phyloP scores from a whole-genome alignment of 2,113 vertebrate species.

The Larimichthys polyactis region DNA sequence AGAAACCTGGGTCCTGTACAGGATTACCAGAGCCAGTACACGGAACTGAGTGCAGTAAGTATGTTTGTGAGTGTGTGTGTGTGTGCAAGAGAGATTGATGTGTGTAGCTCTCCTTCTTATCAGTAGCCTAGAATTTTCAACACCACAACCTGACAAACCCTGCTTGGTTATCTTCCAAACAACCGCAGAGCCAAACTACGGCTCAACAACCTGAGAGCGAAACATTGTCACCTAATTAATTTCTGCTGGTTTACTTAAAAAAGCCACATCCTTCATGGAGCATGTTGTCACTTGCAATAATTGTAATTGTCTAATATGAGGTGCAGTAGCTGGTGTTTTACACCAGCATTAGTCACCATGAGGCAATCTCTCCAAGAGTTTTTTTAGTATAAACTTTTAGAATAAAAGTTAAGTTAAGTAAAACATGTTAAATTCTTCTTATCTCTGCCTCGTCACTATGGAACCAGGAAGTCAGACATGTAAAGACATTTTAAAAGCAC shows the following conservation, averaged over 20 bases:
- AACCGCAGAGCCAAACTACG: slow-evolving; percentile 10
- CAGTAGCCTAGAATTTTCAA: slow-evolving; percentile 44
- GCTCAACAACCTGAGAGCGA: slow-evolving; percentile 30
- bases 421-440: neutral
- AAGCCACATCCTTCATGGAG: neutral
- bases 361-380: neutral
- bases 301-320: neutral
- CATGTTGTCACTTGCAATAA: neutral
- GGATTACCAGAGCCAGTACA: slow-evolving; percentile 94
- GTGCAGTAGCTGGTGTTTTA: neutral
- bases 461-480: neutral
- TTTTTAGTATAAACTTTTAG: neutral
- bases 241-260: neutral
- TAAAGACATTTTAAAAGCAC: neutral
- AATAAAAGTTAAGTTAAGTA: neutral
- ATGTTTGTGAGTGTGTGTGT: slow-evolving; percentile 1
- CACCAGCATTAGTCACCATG: neutral
- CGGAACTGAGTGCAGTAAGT: slow-evolving; percentile 98
- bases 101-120: slow-evolving; percentile 53
- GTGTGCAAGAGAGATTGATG: neutral
- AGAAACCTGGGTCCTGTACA: slow-evolving; percentile 85
- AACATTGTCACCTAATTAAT: slow-evolving; percentile 4
- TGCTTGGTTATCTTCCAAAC: slow-evolving; percentile 32
- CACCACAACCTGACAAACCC: slow-evolving; percentile 29
- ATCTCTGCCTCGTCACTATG: neutral